Evolutionary conservation across 2,888 invertebrate genomes (phyloP), one percentile per base, ranked within the genome.

Genomic region (Drosophila rubida): DNA sequence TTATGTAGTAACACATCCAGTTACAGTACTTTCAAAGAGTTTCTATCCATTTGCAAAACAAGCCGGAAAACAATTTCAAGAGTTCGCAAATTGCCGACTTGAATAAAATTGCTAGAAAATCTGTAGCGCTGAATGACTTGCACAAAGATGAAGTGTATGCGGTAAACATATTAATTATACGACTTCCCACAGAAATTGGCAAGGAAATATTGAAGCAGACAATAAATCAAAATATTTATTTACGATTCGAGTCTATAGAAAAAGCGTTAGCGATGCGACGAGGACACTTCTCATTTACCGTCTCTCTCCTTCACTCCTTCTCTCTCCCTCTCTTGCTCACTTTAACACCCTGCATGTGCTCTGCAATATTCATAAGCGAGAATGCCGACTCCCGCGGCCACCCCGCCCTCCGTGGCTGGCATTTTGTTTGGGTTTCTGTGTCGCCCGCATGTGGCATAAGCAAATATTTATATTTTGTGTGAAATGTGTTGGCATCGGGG

Each of bases 151-250:
- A 60, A 53, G 60, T 14, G 44, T 35, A 39, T 37, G 54, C 48
- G 22, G 80, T 63, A 84, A 80, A 77, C 80, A 80, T 77, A 84
- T 80, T 80, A 80, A 84, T 83, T 80, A 77, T 72, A 69, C 59
- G 65, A 45, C 62, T 66, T 55, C 54, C 48, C 55, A 5, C 61
- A 66, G 60, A 76, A 75, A 78, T 78, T 69, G 63, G 19, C 65
- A 67, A 62, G 67, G 50, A 77, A 71, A 67, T 75, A 69, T 59
- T 65, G 59, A 63, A 37, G 59, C 49, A 64, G 60, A 66, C 72
- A 75, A 77, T 81, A 86, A 86, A 86, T 83, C 87, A 83, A 71
- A 80, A 86, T 71, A 72, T 80, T 75, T 85, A 65, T 86, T 75
- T 78, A 78, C 80, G 69, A 70, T 72, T 69, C 48, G 42, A 66